Conservation (phyloP, 1,140 invertebrate species). For the Zaprionus gabonicus region DNA sequence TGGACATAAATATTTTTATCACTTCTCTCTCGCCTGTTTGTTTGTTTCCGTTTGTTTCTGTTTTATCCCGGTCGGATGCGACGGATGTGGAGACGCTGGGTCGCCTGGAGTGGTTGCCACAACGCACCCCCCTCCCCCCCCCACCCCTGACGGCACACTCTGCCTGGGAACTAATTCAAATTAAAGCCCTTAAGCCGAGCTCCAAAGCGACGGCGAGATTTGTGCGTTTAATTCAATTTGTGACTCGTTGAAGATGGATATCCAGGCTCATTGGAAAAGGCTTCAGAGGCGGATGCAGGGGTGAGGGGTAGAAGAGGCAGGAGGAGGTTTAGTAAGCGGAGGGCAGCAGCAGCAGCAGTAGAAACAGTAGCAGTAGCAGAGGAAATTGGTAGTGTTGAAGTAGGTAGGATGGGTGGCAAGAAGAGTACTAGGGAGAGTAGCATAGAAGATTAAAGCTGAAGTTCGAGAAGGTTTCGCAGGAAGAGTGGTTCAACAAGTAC, state of each 20-base stretch:
- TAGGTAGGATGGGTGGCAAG: not conserved
- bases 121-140: not conserved
- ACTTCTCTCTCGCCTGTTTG: slow-evolving; percentile 54
- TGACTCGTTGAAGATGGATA: slow-evolving; percentile 9
- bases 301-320: not conserved
- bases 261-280: not conserved
- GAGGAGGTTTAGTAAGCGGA: not conserved
- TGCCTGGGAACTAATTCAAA: slow-evolving; percentile 61
- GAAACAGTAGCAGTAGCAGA: not conserved
- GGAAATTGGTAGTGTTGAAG: not conserved
- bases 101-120: slow-evolving; percentile 11
- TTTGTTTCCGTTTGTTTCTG: slow-evolving; percentile 29
- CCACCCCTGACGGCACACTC: not conserved
- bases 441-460: no score
- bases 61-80: slow-evolving; percentile 7
- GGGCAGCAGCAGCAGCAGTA: not conserved
- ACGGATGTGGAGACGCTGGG: slow-evolving; percentile 3
- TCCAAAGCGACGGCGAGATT: slow-evolving; percentile 34
- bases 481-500: no score
- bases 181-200: slow-evolving; percentile 63
- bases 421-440: not conserved
- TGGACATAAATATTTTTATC: slow-evolving; percentile 80
- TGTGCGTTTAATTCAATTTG: slow-evolving; percentile 66
- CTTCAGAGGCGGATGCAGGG: not conserved
- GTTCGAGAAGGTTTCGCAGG: no score